Evolutionary conservation across 2,888 invertebrate species (phyloP).

Genomic region (Drosophila falleni): DNA sequence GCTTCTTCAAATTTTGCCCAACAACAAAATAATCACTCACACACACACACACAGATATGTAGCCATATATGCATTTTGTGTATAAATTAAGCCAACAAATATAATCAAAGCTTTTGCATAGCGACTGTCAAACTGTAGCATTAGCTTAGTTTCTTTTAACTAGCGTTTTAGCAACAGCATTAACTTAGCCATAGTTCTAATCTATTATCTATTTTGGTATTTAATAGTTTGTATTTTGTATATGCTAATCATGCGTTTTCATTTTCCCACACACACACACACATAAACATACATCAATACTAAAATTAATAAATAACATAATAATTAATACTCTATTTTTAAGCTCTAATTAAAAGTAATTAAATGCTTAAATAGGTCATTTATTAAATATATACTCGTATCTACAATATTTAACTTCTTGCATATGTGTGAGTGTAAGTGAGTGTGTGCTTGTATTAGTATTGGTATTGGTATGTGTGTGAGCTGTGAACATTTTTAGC

Average conservation of each 20-base stretch:
- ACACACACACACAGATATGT: slow-evolving; percentile 26
- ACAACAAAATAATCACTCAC: not conserved
- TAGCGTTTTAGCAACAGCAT: slow-evolving; percentile 47
- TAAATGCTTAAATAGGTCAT: slow-evolving; percentile 43
- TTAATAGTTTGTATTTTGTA: slow-evolving; percentile 41
- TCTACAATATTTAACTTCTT: slow-evolving; percentile 38
- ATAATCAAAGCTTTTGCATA: slow-evolving; percentile 19
- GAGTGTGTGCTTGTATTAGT: not conserved
- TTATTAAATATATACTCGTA: slow-evolving; percentile 38
- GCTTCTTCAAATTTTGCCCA: slow-evolving; percentile 16
- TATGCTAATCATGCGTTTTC: slow-evolving; percentile 52
- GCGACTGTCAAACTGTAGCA: slow-evolving; percentile 44
- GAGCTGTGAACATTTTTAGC: slow-evolving; percentile 13
- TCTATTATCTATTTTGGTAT: slow-evolving; percentile 20
- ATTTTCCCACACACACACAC: slow-evolving; percentile 29
- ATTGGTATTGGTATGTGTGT: slow-evolving; percentile 12
- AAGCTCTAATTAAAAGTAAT: slow-evolving; percentile 29
- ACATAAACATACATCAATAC: slow-evolving; percentile 7
- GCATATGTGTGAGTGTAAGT: slow-evolving; percentile 14
- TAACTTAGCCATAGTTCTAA: slow-evolving; percentile 36
- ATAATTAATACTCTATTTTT: slow-evolving; percentile 25
- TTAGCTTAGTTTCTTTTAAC: slow-evolving; percentile 49
- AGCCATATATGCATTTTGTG: slow-evolving; percentile 53
- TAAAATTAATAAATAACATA: slow-evolving; percentile 15
- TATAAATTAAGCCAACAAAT: slow-evolving; percentile 23